A percentile compares a stretch with the other conserved stretches of the same genome.
phyloP scores from a whole-genome alignment of 2,797 vertebrate genomes.

The Peromyscus melanophrys region DNA sequence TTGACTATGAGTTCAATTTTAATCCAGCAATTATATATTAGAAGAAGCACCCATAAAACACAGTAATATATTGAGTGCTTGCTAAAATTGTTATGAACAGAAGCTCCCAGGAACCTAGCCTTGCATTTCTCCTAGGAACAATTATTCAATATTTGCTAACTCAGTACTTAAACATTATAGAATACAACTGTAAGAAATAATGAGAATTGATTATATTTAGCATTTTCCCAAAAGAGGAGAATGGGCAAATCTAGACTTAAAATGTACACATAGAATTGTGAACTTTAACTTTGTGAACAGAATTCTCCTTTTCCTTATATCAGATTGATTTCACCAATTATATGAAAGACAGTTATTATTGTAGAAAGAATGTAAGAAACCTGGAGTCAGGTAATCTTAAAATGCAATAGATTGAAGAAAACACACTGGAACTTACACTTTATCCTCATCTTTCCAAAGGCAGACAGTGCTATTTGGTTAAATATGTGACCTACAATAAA shows the following conservation, averaged over 20 bases:
- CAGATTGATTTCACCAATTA: background rate
- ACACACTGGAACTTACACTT: background rate
- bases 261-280: background rate
- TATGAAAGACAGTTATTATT: background rate
- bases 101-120: background rate
- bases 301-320: background rate
- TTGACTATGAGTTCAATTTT: background rate
- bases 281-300: background rate
- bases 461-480: background rate
- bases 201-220: background rate
- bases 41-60: slow-evolving; percentile 14
- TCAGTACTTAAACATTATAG: slow-evolving; percentile 6
- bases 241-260: background rate
- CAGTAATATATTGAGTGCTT: background rate
- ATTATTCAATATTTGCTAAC: background rate
- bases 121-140: background rate
- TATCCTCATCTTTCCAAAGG: background rate
- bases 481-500: background rate
- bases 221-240: slow-evolving; percentile 37
- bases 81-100: background rate
- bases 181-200: background rate
- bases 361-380: background rate
- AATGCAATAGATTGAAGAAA: background rate
- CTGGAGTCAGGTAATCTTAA: background rate
- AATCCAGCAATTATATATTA: background rate